Evolutionary conservation across 2,797 vertebrate species (phyloP), one percentile per base, ranked within the genome.

Genomic region (Ctenopoma kingsleyae): DNA sequence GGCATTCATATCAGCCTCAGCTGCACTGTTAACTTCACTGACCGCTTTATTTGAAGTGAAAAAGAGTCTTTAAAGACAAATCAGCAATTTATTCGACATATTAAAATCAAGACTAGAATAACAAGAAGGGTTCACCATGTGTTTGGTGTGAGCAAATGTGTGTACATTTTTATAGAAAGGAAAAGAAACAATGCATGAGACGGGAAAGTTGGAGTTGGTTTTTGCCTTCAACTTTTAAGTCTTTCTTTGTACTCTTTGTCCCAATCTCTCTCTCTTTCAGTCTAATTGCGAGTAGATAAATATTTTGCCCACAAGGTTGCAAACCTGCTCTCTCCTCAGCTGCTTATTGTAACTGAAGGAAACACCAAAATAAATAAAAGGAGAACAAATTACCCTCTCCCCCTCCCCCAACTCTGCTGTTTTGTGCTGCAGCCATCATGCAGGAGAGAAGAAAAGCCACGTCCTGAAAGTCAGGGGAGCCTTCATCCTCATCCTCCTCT

Each of bases 401-500:
- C 32, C 36, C 12, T 48, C 44, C 4, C 10, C 67, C 9, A 41
- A 20, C 41, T 19, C 30, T 70, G 71, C 70, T 74, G 69, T 67
- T 67, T 59, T 75, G 50, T 83, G 65, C 80, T 87, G 82, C 78
- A 81, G 82, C 81, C 71, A 82, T 77, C 67, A 68, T 23, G 36
- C 76, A 76, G 69, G 57, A 76, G 70, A 80, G 71, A 84, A 85
- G 78, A 86, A 73, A 71, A 83, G 57, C 77, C 70, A 76, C 8
- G 25, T 85, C 86, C 85, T 86, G 74, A 89, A 90, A 90, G 82
- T 88, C 87, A 84, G 78, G 77, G 81, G 72, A 82, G 78, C 78
- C 82, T 88, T 90, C 85, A 76, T 79, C 84, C 59, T 89, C 74
- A 65, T 78, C 76, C 44, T 80, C 82, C 63, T 88, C 81, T 68